Conservation (phyloP, 2,113 vertebrate species). For the Microcebus murinus region DNA sequence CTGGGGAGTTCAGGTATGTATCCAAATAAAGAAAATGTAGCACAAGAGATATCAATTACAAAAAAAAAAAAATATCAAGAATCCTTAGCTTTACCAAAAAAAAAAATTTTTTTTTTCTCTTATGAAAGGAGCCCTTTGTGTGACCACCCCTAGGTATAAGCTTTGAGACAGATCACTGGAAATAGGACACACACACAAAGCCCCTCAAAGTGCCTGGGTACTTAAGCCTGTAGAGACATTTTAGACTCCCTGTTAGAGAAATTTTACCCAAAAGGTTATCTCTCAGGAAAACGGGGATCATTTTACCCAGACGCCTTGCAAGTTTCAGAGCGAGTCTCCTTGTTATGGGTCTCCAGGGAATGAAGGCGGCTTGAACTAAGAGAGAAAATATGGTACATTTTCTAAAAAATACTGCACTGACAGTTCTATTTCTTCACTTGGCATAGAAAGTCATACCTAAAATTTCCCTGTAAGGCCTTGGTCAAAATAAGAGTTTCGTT, state of each 20-base stretch:
- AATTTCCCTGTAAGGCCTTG: background rate
- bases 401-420: background rate
- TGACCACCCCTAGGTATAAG: background rate
- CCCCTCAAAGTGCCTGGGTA: background rate
- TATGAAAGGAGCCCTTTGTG: background rate
- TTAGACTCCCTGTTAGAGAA: background rate
- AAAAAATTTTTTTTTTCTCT: no score
- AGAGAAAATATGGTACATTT: background rate
- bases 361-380: background rate
- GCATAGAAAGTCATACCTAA: background rate
- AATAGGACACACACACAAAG: background rate
- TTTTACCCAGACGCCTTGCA: background rate
- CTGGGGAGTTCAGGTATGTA: background rate
- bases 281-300: background rate
- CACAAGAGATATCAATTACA: background rate
- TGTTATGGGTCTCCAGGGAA: background rate
- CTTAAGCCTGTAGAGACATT: background rate
- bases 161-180: background rate
- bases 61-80: background rate
- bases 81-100: background rate
- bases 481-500: background rate
- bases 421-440: background rate
- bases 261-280: background rate
- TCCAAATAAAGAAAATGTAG: background rate
- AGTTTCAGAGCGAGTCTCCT: background rate